A percentile compares a stretch with the other conserved stretches of the same genome.
Evolutionary conservation across 2,888 invertebrate genomes (phyloP).

Genomic region (Drosophila atroscutellata): DNA sequence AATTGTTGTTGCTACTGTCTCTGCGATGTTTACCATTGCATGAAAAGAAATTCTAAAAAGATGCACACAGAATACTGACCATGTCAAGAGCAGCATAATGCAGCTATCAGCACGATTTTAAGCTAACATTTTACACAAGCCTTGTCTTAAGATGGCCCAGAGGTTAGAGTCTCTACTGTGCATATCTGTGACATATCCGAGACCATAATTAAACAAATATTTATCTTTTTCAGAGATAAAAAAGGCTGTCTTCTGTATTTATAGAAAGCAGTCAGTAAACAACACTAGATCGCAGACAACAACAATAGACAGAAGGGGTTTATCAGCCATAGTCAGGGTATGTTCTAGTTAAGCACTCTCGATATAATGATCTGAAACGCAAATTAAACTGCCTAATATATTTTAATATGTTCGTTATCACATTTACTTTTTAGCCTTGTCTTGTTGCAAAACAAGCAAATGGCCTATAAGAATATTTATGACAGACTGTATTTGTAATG

Average conservation of each 20-base stretch:
- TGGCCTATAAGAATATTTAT: neutral
- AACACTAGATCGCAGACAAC: no score
- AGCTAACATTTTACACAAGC: slow-evolving; percentile 6
- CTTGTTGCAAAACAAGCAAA: neutral
- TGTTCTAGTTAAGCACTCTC: neutral
- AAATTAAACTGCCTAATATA: neutral
- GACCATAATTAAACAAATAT: neutral
- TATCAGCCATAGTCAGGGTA: neutral
- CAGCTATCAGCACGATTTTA: slow-evolving; percentile 34
- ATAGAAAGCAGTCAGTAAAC: neutral
- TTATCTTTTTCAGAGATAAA: neutral
- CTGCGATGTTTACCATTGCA: slow-evolving; percentile 33
- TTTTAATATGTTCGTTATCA: neutral
- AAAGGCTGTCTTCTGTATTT: neutral
- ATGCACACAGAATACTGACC: neutral
- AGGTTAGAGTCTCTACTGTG: neutral
- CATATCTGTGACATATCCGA: neutral
- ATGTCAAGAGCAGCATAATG: neutral
- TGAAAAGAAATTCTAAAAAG: slow-evolving; percentile 34
- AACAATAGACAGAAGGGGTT: neutral
- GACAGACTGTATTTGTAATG: neutral
- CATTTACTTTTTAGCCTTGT: neutral
- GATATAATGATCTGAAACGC: neutral
- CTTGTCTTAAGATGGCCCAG: neutral
- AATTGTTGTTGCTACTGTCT: slow-evolving; percentile 18